Conservation (phyloP, 2,113 vertebrate genomes). For the Gasterosteus nipponicus region DNA sequence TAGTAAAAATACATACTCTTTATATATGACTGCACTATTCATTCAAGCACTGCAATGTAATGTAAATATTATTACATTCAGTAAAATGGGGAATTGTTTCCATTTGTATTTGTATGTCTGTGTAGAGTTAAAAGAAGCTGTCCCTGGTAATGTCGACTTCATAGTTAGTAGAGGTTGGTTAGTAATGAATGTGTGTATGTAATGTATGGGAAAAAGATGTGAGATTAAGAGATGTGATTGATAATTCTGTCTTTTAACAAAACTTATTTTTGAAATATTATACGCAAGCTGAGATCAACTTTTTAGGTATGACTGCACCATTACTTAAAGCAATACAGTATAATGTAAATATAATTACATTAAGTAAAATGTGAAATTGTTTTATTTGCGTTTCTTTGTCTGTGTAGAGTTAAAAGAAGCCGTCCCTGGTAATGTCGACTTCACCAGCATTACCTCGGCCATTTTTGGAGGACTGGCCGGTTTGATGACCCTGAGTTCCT, state of each 20-base stretch:
- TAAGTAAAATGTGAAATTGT: background rate
- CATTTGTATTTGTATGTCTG: too few relatives aligned
- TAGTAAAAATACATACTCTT: background rate
- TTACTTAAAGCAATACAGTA: background rate
- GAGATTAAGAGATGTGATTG: background rate
- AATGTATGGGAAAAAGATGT: background rate
- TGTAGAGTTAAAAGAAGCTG: too few relatives aligned
- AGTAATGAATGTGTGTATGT: background rate
- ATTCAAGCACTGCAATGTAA: too few relatives aligned
- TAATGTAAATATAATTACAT: background rate
- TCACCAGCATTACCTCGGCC: background rate
- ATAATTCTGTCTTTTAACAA: background rate
- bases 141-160: background rate
- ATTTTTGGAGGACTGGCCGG: constrained; percentile 28
- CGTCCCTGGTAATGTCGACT: fast-evolving
- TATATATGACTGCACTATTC: too few relatives aligned
- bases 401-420: background rate
- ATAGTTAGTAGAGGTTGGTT: constrained; percentile 4
- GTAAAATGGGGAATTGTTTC: too few relatives aligned
- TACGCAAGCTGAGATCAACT: background rate
- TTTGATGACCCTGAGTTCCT: constrained; percentile 47
- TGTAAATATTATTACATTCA: too few relatives aligned
- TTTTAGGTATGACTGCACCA: background rate
- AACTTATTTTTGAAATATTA: background rate
- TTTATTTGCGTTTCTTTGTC: constrained; percentile 7